phyloP scores from a whole-genome alignment of 1,140 invertebrate species.

The Lutraria rhynchaena region DNA sequence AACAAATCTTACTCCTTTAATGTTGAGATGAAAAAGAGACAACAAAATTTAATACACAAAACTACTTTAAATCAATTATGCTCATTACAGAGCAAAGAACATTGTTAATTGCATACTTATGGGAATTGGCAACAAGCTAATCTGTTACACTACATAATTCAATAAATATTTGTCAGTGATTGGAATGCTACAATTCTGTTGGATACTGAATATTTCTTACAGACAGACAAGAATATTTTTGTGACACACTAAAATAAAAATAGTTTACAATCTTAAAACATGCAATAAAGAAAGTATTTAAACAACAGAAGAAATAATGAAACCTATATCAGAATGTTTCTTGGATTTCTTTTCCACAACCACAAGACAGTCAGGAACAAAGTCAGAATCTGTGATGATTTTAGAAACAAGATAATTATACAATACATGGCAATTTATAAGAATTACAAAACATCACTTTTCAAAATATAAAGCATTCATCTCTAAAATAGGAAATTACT shows the following conservation, averaged over 20 bases:
- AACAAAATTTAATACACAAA: neutral
- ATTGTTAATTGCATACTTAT: neutral
- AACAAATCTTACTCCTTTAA: no score
- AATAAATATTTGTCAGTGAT: neutral
- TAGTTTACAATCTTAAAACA: neutral
- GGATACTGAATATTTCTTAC: neutral
- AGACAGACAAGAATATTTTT: neutral
- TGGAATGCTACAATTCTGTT: neutral
- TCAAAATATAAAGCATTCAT: neutral
- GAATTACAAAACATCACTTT: neutral
- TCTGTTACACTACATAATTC: neutral
- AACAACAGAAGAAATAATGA: no score
- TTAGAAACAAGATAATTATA: neutral
- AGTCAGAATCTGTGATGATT: conserved; percentile 13
- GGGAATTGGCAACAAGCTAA: no score
- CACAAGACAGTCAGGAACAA: conserved; percentile 22
- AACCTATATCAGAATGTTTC: no score
- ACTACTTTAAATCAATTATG: neutral
- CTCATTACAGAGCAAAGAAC: neutral
- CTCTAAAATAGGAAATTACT: neutral
- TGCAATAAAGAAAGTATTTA: no score
- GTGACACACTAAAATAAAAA: neutral
- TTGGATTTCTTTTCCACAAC: conserved; percentile 38
- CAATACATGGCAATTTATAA: neutral
- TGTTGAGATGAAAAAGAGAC: neutral